Percentiles rank a stretch among this genome's conserved stretches.
Evolutionary conservation across 2,113 vertebrate genomes (phyloP).

Genomic region (Nymphicus hollandicus): DNA sequence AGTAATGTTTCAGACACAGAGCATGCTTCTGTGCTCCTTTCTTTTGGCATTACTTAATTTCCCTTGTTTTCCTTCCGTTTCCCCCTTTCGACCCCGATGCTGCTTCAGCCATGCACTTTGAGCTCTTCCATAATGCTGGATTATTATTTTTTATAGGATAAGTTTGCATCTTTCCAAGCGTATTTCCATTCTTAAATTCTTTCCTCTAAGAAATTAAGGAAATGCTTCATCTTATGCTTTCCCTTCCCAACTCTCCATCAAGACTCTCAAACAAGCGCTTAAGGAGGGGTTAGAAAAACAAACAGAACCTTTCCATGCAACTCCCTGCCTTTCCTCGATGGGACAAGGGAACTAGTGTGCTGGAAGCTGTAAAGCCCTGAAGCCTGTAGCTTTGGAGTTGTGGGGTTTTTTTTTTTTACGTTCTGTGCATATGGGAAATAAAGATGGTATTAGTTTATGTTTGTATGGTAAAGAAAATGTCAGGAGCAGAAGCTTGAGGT

Average conservation of each 20-base stretch:
- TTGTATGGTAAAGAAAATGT: constrained; percentile 15
- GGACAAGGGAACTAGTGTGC: constrained; percentile 70
- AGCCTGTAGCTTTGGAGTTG: neutral
- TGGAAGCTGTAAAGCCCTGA: neutral
- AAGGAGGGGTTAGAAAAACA: constrained; percentile 70
- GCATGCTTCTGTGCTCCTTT: constrained; percentile 9
- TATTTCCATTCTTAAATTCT: constrained; percentile 35
- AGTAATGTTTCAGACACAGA: too few species aligned
- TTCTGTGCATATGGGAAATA: constrained; percentile 29
- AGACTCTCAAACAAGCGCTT: constrained; percentile 58
- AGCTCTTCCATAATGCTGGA: neutral
- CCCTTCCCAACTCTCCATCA: constrained; percentile 4
- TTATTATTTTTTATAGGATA: neutral
- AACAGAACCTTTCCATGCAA: constrained; percentile 63
- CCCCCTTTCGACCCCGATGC: neutral
- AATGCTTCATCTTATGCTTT: constrained; percentile 38
- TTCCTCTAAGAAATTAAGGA: constrained; percentile 51
- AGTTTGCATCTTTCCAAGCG: neutral
- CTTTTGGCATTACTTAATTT: neutral
- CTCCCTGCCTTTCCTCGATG: constrained; percentile 24
- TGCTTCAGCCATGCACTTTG: neutral
- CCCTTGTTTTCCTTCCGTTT: neutral
- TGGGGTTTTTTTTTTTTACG: neutral
- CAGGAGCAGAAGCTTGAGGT: constrained; percentile 18
- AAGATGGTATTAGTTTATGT: constrained; percentile 43